A percentile compares a stretch with the other conserved stretches of the same genome.
Evolutionary conservation across 1,140 invertebrate genomes (phyloP).

Genomic region (Tetragonula clypearis): DNA sequence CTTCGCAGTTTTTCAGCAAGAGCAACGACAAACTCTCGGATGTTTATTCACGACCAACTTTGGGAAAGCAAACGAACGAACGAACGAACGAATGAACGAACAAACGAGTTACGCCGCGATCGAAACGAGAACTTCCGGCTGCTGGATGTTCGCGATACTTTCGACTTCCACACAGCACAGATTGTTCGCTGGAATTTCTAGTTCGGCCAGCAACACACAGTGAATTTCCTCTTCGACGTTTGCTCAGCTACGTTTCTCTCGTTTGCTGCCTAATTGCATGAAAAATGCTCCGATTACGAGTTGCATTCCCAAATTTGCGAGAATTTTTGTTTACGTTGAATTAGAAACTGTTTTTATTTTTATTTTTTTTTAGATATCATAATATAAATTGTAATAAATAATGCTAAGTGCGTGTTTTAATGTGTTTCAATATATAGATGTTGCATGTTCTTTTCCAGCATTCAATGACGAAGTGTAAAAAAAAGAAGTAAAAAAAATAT

Average conservation of each 20-base stretch:
- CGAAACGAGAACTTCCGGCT: constrained; percentile 21
- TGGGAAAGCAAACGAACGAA: constrained; percentile 24
- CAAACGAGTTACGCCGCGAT: constrained; percentile 49
- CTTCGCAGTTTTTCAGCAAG: constrained; percentile 2
- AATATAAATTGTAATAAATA: no score
- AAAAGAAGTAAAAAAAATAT: no score
- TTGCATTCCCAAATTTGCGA: background rate
- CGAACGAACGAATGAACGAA: constrained; percentile 36
- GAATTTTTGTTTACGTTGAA: background rate
- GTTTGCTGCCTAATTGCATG: background rate
- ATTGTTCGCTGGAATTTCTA: constrained; percentile 11
- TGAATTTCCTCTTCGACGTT: background rate
- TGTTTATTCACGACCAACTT: constrained; percentile 44
- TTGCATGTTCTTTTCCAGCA: no score
- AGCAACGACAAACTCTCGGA: constrained; percentile 31
- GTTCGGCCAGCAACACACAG: background rate
- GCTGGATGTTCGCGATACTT: constrained; percentile 22
- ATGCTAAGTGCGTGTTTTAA: no score
- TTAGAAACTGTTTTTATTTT: no score
- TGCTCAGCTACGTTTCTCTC: background rate
- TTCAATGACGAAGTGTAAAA: no score
- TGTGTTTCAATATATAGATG: no score
- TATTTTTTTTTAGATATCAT: no score
- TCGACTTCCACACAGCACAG: constrained; percentile 14
- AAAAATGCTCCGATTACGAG: background rate